phyloP scores from a whole-genome alignment of 2,888 invertebrate genomes.

The Dugesia japonica region DNA sequence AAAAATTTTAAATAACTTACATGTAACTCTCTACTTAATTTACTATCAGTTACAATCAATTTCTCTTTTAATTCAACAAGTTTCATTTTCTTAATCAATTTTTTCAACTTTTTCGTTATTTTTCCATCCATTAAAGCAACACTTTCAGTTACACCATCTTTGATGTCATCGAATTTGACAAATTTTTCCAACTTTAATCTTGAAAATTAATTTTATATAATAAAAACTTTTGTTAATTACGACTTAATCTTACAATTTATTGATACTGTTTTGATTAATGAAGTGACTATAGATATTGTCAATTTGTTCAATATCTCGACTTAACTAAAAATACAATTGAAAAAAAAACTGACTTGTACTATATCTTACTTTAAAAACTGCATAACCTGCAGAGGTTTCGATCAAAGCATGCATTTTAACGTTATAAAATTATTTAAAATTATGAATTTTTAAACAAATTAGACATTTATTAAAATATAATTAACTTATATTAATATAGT shows the following conservation, averaged over 20 bases:
- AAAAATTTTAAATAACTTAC: too few relatives aligned
- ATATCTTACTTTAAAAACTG: slow-evolving; percentile 1
- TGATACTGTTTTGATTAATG: not conserved
- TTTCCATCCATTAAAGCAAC: slow-evolving; percentile 83
- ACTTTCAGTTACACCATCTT: slow-evolving; percentile 76
- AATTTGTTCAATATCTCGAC: not conserved
- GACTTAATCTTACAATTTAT: not conserved
- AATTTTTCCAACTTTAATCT: slow-evolving; percentile 85
- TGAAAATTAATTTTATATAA: too few relatives aligned
- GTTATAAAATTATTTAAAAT: too few relatives aligned
- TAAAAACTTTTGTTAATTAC: too few relatives aligned
- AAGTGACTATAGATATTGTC: not conserved
- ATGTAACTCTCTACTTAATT: slow-evolving; percentile 78
- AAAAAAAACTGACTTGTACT: not conserved
- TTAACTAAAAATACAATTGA: not conserved
- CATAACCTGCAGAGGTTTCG: not conserved
- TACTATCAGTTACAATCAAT: slow-evolving; percentile 79
- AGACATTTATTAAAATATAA: too few relatives aligned
- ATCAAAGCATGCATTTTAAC: slow-evolving; percentile 1
- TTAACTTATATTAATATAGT: too few relatives aligned
- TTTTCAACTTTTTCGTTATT: slow-evolving; percentile 75
- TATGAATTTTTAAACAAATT: too few relatives aligned
- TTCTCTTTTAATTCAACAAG: slow-evolving; percentile 67
- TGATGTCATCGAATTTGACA: slow-evolving; percentile 82
- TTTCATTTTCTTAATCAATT: slow-evolving; percentile 69